These are phyloP conservation scores for Argentina silus DNA, from an alignment of 2,797 vertebrate species.

Conservation along the genomic window DNA sequence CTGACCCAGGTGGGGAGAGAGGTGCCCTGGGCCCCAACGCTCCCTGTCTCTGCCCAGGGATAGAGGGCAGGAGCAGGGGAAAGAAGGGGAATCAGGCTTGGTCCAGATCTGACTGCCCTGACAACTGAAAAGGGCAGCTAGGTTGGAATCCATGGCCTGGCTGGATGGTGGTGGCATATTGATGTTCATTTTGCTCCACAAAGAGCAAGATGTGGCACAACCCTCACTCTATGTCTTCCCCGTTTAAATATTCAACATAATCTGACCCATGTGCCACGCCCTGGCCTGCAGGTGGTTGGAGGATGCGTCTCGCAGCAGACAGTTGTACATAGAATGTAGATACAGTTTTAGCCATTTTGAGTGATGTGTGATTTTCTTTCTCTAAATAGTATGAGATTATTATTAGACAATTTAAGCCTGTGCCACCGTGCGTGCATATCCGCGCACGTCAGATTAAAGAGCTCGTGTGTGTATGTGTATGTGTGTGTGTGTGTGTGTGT, in stretches of 20 bases:
- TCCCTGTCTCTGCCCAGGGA: too few species aligned
- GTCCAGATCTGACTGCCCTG: constrained; percentile 13
- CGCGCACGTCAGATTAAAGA: constrained; percentile 8
- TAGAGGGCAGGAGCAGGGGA: constrained; percentile 41
- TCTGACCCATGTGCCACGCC: constrained; percentile 55
- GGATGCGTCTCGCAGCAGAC: constrained; percentile 52
- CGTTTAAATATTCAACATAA: constrained; percentile 20
- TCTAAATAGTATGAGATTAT: constrained; percentile 43
- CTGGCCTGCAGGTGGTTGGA: constrained; percentile 55
- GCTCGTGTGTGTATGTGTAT: constrained; percentile 10
- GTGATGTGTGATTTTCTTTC: constrained; percentile 52
- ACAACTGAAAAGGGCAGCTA: constrained; percentile 26
- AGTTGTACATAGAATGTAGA: constrained; percentile 65
- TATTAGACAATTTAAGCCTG: constrained; percentile 6
- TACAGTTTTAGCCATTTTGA: constrained; percentile 45
- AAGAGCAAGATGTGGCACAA: constrained; percentile 30
- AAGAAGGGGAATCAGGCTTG: constrained; percentile 12
- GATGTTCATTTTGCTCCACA: constrained; percentile 44
- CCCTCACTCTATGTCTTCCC: constrained; percentile 59
- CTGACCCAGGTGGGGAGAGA: constrained; percentile 72
- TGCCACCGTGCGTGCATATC: background rate
- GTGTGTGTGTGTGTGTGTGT: constrained; percentile 44
- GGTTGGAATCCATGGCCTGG: constrained; percentile 31
- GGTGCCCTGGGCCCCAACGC: constrained; percentile 43
- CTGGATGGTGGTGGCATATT: constrained; percentile 33